Evolutionary conservation across 2,888 invertebrate species (phyloP), one percentile per base, ranked within the genome.

Genomic region (Calliopum simillimum): DNA sequence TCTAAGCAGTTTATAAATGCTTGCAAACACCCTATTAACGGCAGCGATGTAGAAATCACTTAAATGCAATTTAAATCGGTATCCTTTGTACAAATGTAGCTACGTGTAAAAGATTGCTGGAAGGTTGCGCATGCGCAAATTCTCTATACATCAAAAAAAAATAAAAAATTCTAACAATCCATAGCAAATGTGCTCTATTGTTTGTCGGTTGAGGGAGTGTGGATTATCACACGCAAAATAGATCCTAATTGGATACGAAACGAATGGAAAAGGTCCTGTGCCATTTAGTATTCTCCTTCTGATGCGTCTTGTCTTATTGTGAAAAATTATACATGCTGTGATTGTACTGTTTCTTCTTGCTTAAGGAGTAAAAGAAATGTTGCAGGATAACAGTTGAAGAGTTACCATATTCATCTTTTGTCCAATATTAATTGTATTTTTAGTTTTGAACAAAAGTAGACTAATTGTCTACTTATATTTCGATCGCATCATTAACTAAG

Each of bases 311-410:
- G 3, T 23, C 43, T 12, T 21, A 23, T 56, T 21, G 46, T 61
- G 44, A 61, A 61, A 61, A 46, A 61, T 61, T 61, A 61, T 53
- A 16, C 19, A 13, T 16, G 53, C 64, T 53, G 25, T 69, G 73
- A 71, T 75, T 69, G 74, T 72, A 75, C 73, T 74, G 66, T 74
- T 55, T 66, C 56, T 70, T 49, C 51, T 21, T 21, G 5, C 8
- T 8, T 33, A 33, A 33, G 33, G 33, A 33, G 1, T 33, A 33
- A 33, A 33, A 33, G 33, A 33, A 33, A 33, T 6, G 6, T 33
- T 33, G 3, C n/a, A n/a, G n/a, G n/a, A n/a, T n/a, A n/a, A n/a
- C n/a, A n/a, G n/a, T n/a, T 2, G 2, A 33, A 33, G 8, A 33
- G 33, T 33, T 33, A 1, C 6, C 4, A 8, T 33, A 6, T 33